Percentiles rank a stretch among this genome's conserved stretches.
phyloP scores from a whole-genome alignment of 2,113 vertebrate genomes.

The Bettongia penicillata region DNA sequence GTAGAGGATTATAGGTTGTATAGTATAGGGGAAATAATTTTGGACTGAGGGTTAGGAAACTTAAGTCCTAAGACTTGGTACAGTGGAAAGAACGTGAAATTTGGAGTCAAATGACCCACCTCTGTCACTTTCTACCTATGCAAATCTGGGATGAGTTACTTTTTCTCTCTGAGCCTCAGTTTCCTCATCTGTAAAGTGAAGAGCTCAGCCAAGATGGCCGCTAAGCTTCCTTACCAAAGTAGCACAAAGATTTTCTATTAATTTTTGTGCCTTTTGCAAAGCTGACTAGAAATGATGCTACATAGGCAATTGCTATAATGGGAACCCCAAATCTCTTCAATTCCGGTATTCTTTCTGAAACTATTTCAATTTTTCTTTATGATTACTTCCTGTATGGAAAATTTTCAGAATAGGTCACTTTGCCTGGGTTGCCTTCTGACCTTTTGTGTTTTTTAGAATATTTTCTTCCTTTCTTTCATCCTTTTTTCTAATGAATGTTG shows the following conservation, averaged over 20 bases:
- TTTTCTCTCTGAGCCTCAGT: neutral
- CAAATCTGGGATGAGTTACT: neutral
- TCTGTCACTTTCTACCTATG: neutral
- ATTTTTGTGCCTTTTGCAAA: neutral
- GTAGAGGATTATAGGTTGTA: neutral
- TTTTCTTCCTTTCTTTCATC: neutral
- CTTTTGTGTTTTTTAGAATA: neutral
- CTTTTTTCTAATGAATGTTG: neutral
- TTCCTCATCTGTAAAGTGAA: neutral
- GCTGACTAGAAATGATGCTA: neutral
- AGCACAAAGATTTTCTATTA: neutral
- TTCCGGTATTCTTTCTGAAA: neutral
- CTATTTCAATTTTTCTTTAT: neutral
- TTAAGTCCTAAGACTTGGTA: neutral
- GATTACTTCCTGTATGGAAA: neutral
- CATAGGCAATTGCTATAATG: neutral
- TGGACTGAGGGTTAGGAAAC: neutral
- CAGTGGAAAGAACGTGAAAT: no score
- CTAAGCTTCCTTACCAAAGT: neutral
- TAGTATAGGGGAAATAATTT: neutral
- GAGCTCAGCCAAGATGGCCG: neutral
- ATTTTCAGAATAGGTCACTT: neutral
- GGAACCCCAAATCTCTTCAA: neutral
- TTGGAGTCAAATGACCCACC: neutral
- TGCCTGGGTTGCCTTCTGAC: neutral